Evolutionary conservation across 2,797 vertebrate species (phyloP), one percentile per base, ranked within the genome.

Genomic region (Thripadectes ignobilis): DNA sequence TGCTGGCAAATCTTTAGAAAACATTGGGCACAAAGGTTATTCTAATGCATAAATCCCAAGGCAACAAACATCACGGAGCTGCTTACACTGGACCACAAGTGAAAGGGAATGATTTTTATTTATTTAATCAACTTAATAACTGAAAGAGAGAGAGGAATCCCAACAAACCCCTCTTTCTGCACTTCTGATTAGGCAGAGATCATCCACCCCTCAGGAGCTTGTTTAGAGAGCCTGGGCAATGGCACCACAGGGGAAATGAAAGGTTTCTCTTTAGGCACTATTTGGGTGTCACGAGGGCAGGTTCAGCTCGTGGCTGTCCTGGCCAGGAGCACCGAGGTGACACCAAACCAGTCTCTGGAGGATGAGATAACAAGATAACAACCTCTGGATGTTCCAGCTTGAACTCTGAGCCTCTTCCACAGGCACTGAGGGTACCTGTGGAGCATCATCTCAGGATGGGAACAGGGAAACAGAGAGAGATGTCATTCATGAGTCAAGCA

Each of bases 1-100:
- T 65, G 49, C 84, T 93, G 92, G 55, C 94, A 96, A 95, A 96
- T 94, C 96, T 96, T 91, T 58, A 72, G 81, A 89, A 97, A 93
- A 94, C 55, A 38, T 72, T 93, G 97, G 97, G 97, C 96, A 51
- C 80, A 76, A 94, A 96, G 66, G 92, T 92, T 92, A 83, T 96
- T 95, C 95, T 93, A 71, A 95, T 21, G 36, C 94, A 88, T 88
- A 95, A 97, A 97, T 96, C 92, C 94, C 93, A 78, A 91, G 79
- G 95, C 92, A 97, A 95, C 91, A 85, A 96, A 96, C 27, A 76
- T 95, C 72, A 93, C 55, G 34, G 66, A 74, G 79, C 95, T 97
- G 95, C 94, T 97, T 97, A 95, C 87, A 95, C 93, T 97, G 96
- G 96, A 97, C 61, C 66, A 77, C 32, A 41, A 81, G 68, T 52